These are phyloP conservation scores for Apocrypta bakeri DNA, from an alignment of 1,140 invertebrate genomes.

Conservation along the genomic window DNA sequence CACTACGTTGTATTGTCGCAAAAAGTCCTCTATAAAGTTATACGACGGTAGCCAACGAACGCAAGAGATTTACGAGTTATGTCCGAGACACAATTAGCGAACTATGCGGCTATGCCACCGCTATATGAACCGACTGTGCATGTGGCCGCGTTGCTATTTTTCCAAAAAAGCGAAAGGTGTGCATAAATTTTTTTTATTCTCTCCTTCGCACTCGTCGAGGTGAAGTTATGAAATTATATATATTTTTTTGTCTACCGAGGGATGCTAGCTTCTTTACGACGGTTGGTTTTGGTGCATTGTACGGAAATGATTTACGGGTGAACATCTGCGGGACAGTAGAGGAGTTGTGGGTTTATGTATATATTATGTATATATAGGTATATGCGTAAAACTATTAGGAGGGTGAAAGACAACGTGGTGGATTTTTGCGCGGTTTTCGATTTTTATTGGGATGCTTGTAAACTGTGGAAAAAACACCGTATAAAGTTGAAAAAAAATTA, in stretches of 20 bases:
- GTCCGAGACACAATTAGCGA: conserved; percentile 1
- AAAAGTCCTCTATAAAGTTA: conserved; percentile 18
- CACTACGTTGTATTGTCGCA: conserved; percentile 10
- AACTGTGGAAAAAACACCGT: not conserved
- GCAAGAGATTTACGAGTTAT: conserved; percentile 9
- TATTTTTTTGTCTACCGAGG: not conserved
- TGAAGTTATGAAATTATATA: not conserved
- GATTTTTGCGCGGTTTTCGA: not conserved
- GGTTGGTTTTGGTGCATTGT: not conserved
- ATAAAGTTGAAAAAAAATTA: not conserved
- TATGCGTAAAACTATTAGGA: not conserved
- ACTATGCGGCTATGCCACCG: not conserved
- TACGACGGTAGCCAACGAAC: conserved; percentile 1
- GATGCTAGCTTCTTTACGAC: not conserved
- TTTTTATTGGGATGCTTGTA: not conserved
- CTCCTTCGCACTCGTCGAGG: no score
- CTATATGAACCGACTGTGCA: not conserved
- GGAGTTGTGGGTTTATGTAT: not conserved
- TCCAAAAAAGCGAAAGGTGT: not conserved
- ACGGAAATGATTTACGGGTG: not conserved
- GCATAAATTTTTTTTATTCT: not conserved
- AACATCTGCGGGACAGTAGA: not conserved
- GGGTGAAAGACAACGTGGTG: no score
- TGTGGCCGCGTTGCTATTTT: not conserved
- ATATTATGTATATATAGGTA: no score